A percentile compares a stretch with the other conserved stretches of the same genome.
These are phyloP conservation scores for Drosophila maculinotata DNA, from an alignment of 2,888 invertebrate species.

Conservation along the genomic window DNA sequence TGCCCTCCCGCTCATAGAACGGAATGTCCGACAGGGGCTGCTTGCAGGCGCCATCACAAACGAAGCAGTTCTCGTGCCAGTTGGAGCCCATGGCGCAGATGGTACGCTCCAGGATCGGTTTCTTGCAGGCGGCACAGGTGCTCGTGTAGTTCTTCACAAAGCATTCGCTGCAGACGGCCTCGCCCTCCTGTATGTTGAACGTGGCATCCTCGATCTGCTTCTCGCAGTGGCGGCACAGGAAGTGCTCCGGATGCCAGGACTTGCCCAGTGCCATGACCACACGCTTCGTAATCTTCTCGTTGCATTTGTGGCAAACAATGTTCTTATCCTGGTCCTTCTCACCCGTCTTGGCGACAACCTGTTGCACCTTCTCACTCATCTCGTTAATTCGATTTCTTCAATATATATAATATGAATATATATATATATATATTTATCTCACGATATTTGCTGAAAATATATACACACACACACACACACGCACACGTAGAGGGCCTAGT, in stretches of 20 bases:
- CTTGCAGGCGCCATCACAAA: constrained; percentile 92
- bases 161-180: constrained; percentile 95
- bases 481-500: too few species aligned
- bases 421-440: too few species aligned
- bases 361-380: too few species aligned
- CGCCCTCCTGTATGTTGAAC: constrained; percentile 91
- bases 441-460: too few species aligned
- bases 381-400: too few species aligned
- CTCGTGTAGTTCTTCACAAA: constrained; percentile 94
- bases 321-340: constrained; percentile 41
- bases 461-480: too few species aligned
- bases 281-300: constrained; percentile 82
- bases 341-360: constrained; percentile 35
- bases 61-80: constrained; percentile 96
- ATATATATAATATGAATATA: too few species aligned
- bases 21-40: constrained; percentile 92
- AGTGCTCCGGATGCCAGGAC: constrained; percentile 98
- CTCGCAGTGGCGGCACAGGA: constrained; percentile 94
- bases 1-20: constrained; percentile 94
- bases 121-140: constrained; percentile 93
- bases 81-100: constrained; percentile 93
- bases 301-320: constrained; percentile 76
- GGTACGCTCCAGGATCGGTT: constrained; percentile 94
- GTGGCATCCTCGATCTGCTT: constrained; percentile 95
- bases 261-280: constrained; percentile 95